A percentile compares a stretch with the other conserved stretches of the same genome.
phyloP scores from a whole-genome alignment of 2,113 vertebrate genomes.

The Menidia beryllina region DNA sequence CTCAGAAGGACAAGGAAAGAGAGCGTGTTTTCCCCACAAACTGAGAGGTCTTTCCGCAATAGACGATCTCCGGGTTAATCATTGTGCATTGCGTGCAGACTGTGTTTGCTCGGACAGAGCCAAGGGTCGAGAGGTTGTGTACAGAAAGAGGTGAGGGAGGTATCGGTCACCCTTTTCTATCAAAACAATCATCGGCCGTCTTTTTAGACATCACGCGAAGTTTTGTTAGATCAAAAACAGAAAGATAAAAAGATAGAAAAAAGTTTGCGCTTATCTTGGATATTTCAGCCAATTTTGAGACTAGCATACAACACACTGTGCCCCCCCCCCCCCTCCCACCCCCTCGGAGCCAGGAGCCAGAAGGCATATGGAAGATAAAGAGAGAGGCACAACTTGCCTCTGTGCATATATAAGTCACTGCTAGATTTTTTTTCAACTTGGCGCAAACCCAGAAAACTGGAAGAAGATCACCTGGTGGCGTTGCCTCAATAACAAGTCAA shows the following conservation, averaged over 20 bases:
- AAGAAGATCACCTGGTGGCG: too few species aligned
- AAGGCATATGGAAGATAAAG: too few species aligned
- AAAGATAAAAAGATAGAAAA: conserved; percentile 15
- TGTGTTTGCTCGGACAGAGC: conserved; percentile 83
- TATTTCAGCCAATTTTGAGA: not conserved
- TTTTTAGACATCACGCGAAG: conserved; percentile 74
- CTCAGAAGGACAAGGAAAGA: not conserved
- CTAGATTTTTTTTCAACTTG: too few species aligned
- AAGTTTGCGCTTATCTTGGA: conserved; percentile 2
- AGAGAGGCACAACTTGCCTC: too few species aligned
- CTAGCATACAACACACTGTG: too few species aligned
- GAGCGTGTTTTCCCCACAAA: not conserved
- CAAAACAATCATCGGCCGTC: conserved; percentile 77
- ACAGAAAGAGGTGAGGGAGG: conserved; percentile 79
- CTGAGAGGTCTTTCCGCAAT: conserved; percentile 26
- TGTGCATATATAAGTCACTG: too few species aligned
- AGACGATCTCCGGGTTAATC: conserved; percentile 81
- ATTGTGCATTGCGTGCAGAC: conserved; percentile 87
- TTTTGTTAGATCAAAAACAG: conserved; percentile 47
- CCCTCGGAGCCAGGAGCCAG: too few species aligned
- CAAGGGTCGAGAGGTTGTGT: conserved; percentile 83
- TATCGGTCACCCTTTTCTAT: conserved; percentile 77
- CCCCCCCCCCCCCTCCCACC: too few species aligned
- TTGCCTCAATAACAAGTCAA: too few species aligned
- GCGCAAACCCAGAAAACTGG: too few species aligned